phyloP scores from a whole-genome alignment of 1,140 invertebrate species.

The Pararge aegeria region DNA sequence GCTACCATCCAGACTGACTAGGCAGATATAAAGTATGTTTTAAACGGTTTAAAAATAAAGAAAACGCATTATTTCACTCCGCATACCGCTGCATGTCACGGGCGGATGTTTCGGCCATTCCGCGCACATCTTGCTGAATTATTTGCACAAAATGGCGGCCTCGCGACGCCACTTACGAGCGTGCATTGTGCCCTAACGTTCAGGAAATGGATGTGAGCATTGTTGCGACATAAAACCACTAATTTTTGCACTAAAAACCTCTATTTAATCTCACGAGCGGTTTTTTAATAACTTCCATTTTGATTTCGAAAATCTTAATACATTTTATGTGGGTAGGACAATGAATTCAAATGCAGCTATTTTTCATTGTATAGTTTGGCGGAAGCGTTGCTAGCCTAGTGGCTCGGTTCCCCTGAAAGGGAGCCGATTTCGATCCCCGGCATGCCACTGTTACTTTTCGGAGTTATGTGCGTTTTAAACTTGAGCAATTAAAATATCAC shows the following conservation, averaged over 20 bases:
- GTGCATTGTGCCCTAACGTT: slow-evolving; percentile 38
- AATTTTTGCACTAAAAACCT: slow-evolving; percentile 49
- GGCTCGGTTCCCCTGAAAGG: too few species aligned
- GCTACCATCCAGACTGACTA: too few species aligned
- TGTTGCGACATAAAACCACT: slow-evolving; percentile 51
- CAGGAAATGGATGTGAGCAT: slow-evolving; percentile 43
- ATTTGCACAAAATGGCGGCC: slow-evolving; percentile 58
- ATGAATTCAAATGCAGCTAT: too few species aligned
- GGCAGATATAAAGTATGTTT: background rate
- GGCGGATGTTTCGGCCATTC: slow-evolving; percentile 58
- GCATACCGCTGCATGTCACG: slow-evolving; percentile 33
- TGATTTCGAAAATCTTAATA: background rate
- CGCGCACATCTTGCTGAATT: slow-evolving; percentile 64
- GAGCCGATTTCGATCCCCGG: too few species aligned
- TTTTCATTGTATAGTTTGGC: too few species aligned
- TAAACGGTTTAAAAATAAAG: slow-evolving; percentile 1
- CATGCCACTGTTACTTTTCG: too few species aligned
- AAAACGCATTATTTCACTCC: slow-evolving; percentile 12
- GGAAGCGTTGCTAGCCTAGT: too few species aligned
- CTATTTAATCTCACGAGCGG: slow-evolving; percentile 22
- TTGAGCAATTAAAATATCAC: too few species aligned
- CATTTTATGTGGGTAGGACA: background rate
- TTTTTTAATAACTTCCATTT: background rate
- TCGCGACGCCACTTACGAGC: slow-evolving; percentile 16
- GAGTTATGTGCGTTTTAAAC: too few species aligned